Evolutionary conservation across 2,888 invertebrate genomes (phyloP), one percentile per base, ranked within the genome.

Genomic region (Agrotis clavis): DNA sequence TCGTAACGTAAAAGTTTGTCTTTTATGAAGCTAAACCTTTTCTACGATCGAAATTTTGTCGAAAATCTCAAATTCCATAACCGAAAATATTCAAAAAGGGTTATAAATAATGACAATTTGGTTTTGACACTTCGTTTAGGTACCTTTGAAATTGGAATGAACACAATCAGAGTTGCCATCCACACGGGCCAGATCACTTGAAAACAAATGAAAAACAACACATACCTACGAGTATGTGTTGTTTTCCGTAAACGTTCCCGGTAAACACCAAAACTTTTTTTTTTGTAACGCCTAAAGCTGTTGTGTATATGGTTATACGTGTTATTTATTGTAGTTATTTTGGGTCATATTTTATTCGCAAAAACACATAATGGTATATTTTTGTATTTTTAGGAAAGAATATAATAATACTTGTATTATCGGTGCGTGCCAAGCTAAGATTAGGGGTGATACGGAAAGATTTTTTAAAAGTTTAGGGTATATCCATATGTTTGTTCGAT

Each of bases 321-420:
- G 69, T 67, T 56, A 68, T 73, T 67, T 54, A 30, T 61, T 61
- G 21, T 71, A 76, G 73, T 80, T 82, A 74, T 76, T 75, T 77
- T 48, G 35, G 67, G 47, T 30, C 1, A 18, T 61, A 56, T 66
- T 71, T 75, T 77, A 48, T 70, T 65, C 35, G 63, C 59, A 53
- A 74, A 66, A 30, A 73, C 47, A 74, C 48, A 67, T 63, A 74
- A 67, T 25, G 53, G 65, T 69, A 63, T n/a, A n/a, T n/a, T 77
- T 84, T 79, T 71, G 54, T 84, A 76, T 77, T 74, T 73, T 70
- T 41, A 70, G 53, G 67, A 7, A 67, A 76, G 63, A 73, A 76
- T 74, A 67, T 80, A 60, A 74, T 76, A 79, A 75, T 81, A 76
- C 78, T 79, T 73, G 80, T 81, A 67, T 74, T 77, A 76, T 80